phyloP scores from a whole-genome alignment of 2,797 vertebrate genomes.

The Chanos chanos region DNA sequence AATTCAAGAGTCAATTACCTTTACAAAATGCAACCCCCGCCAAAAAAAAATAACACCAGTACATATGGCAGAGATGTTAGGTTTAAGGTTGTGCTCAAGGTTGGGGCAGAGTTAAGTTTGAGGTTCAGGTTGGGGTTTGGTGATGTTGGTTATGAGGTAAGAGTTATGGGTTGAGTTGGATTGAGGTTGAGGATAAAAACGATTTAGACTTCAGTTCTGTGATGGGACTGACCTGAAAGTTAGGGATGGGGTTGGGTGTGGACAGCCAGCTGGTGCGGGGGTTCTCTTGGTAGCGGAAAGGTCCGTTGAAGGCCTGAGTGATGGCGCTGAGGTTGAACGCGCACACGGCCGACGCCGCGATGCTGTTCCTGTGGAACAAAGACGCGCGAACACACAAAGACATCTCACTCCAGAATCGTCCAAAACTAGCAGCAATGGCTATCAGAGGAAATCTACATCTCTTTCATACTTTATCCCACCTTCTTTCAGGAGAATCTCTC shows the following conservation, averaged over 20 bases:
- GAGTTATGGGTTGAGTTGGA: neutral
- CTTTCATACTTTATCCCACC: too few species aligned
- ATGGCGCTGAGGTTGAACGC: slow-evolving; percentile 93
- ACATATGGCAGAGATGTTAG: too few species aligned
- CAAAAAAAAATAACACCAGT: too few species aligned
- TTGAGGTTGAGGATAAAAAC: neutral
- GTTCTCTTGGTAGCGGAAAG: slow-evolving; percentile 95
- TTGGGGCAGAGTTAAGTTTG: neutral
- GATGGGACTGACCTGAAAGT: slow-evolving; percentile 99
- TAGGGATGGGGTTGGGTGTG: slow-evolving; percentile 88
- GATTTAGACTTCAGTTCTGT: slow-evolving; percentile 29
- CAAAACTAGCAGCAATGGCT: too few species aligned
- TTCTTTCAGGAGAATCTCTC: too few species aligned
- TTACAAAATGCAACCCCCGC: too few species aligned
- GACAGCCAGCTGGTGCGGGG: slow-evolving; percentile 91
- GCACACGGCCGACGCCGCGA: slow-evolving; percentile 92
- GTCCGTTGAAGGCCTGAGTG: slow-evolving; percentile 86
- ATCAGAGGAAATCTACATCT: too few species aligned
- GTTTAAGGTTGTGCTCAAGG: too few species aligned
- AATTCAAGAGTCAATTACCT: too few species aligned
- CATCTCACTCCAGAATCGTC: too few species aligned
- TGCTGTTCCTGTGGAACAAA: slow-evolving; percentile 85
- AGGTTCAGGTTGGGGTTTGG: too few species aligned
- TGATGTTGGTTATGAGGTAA: too few species aligned
- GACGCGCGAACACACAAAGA: neutral